phyloP scores from a whole-genome alignment of 1,140 invertebrate genomes.

The Portunus trituberculatus region DNA sequence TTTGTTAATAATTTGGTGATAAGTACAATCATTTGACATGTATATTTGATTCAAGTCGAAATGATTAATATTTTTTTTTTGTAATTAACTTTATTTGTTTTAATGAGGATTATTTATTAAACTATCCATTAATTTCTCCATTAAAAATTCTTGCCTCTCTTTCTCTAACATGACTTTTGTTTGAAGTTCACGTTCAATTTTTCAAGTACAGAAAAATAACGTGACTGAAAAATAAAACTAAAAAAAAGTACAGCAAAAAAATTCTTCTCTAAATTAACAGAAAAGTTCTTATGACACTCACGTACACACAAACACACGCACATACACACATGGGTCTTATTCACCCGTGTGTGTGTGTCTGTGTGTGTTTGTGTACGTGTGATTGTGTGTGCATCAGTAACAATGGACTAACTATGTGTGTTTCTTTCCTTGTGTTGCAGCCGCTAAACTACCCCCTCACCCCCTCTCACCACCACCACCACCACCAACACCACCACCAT shows the following conservation, averaged over 20 bases:
- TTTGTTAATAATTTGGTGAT: neutral
- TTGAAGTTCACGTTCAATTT: neutral
- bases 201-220: slow-evolving; percentile 11
- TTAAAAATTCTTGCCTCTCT: neutral
- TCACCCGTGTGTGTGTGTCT: neutral
- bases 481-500: slow-evolving; percentile 56
- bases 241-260: neutral
- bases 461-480: neutral
- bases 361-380: neutral
- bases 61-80: neutral
- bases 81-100: too few relatives aligned
- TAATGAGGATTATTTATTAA: too few relatives aligned
- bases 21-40: neutral
- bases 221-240: neutral
- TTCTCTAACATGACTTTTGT: neutral
- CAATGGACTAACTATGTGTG: slow-evolving; percentile 35
- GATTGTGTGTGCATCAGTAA: neutral
- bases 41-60: neutral
- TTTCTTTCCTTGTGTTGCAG: slow-evolving; percentile 61
- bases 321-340: neutral
- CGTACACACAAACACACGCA: slow-evolving; percentile 29
- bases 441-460: slow-evolving; percentile 55
- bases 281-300: neutral
- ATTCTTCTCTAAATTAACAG: neutral
- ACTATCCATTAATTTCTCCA: too few relatives aligned